A percentile compares a stretch with the other conserved stretches of the same genome.
These are phyloP conservation scores for Xyrichtys novacula DNA, from an alignment of 2,797 vertebrate genomes.

Conservation along the genomic window DNA sequence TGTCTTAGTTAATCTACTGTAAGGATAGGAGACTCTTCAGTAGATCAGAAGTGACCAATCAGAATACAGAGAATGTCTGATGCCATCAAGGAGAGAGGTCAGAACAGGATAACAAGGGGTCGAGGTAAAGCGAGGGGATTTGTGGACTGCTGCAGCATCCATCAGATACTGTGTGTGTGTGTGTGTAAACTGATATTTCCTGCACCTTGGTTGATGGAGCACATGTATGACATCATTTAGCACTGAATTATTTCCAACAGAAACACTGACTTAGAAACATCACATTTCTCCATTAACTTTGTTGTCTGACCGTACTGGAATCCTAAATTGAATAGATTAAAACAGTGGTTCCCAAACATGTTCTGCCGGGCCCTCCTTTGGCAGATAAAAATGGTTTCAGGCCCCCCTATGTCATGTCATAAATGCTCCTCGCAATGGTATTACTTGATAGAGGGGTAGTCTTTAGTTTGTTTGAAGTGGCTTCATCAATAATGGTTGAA, in stretches of 20 bases:
- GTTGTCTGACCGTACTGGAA: too few relatives aligned
- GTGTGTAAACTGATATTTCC: constrained; percentile 5
- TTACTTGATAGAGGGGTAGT: too few relatives aligned
- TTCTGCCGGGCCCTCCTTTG: too few relatives aligned
- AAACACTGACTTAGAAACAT: too few relatives aligned
- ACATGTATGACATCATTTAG: not conserved
- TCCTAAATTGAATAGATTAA: too few relatives aligned
- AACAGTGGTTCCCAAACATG: not conserved
- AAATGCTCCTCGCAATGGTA: too few relatives aligned
- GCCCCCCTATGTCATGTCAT: too few relatives aligned
- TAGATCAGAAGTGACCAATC: constrained; percentile 2
- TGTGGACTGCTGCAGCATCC: not conserved
- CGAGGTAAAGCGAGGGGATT: not conserved
- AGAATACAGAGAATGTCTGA: not conserved
- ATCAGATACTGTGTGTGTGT: not conserved
- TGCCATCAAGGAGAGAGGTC: not conserved
- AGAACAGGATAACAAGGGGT: not conserved
- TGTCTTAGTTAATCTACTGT: not conserved
- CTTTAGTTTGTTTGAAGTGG: too few relatives aligned
- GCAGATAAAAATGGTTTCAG: too few relatives aligned
- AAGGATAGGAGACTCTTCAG: rapidly evolving
- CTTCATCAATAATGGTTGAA: too few relatives aligned
- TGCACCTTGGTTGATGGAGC: not conserved
- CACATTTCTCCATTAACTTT: too few relatives aligned
- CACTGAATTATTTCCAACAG: not conserved